Conservation (phyloP, 2,797 vertebrate species). For the Melanotaenia boesemani region DNA sequence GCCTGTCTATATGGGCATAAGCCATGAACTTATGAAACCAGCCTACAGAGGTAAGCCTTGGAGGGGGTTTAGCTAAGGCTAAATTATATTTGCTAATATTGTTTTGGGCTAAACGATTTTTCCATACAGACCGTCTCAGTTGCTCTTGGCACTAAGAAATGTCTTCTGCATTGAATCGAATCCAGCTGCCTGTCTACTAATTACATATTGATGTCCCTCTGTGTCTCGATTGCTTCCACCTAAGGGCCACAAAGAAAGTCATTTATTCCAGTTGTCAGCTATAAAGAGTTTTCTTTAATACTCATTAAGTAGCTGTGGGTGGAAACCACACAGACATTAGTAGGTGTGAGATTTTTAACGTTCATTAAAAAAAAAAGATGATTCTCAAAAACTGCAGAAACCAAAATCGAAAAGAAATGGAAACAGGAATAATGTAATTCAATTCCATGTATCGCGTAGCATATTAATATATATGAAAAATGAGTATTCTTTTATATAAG, state of each 20-base stretch:
- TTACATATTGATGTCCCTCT: conserved; percentile 45
- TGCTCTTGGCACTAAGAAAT: conserved; percentile 16
- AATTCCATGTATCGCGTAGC: neutral
- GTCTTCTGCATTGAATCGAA: conserved; percentile 26
- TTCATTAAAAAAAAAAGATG: neutral
- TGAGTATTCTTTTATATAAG: neutral
- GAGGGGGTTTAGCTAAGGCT: no score
- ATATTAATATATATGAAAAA: conserved; percentile 18
- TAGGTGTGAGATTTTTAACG: neutral
- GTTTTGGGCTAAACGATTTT: conserved; percentile 32
- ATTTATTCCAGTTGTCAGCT: conserved; percentile 33
- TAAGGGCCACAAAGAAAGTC: conserved; percentile 28
- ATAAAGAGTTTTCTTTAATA: conserved; percentile 32
- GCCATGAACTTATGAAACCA: no score
- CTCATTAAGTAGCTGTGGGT: conserved; percentile 11
- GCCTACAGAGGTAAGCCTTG: no score
- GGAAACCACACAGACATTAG: conserved; percentile 6
- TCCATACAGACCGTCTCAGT: conserved; percentile 7
- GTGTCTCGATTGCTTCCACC: conserved; percentile 32
- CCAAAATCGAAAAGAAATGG: neutral
- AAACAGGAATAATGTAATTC: neutral
- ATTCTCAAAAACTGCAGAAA: neutral
- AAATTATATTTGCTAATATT: conserved; percentile 23
- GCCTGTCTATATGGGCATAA: no score
- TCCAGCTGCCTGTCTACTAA: conserved; percentile 39